Conservation (phyloP, 2,797 vertebrate genomes). For the Graptemys geographica region DNA sequence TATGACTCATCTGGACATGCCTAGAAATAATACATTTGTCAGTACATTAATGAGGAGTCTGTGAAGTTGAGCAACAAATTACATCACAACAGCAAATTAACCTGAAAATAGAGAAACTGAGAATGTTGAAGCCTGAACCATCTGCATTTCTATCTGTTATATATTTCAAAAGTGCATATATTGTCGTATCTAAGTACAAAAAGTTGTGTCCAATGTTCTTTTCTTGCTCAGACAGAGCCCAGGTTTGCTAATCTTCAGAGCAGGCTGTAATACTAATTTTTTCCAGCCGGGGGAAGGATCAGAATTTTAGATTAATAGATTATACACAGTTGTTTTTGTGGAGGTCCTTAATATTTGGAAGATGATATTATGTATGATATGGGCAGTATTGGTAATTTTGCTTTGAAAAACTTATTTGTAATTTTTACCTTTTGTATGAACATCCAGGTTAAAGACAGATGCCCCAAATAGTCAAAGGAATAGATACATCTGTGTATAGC, state of each 20-base stretch:
- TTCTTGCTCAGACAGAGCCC: neutral
- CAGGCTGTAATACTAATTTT: neutral
- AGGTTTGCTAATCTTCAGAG: neutral
- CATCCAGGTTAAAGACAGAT: neutral
- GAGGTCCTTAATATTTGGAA: neutral
- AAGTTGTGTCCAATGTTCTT: neutral
- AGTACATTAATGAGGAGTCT: neutral
- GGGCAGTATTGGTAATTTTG: neutral
- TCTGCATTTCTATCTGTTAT: neutral
- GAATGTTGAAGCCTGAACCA: too few relatives aligned
- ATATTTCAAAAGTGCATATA: neutral
- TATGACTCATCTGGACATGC: neutral
- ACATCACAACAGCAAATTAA: neutral
- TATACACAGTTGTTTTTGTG: neutral
- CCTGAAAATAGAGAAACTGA: neutral
- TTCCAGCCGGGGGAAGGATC: neutral
- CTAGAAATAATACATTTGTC: neutral
- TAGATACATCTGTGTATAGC: slow-evolving; percentile 9
- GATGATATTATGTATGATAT: neutral
- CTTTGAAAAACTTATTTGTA: slow-evolving; percentile 12
- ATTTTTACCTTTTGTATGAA: neutral
- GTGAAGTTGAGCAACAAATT: neutral
- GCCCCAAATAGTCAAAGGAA: neutral
- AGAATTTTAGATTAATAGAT: neutral
- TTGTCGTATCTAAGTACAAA: neutral